Evolutionary conservation across 2,888 invertebrate species (phyloP).

Genomic region (Megamerina dolium): DNA sequence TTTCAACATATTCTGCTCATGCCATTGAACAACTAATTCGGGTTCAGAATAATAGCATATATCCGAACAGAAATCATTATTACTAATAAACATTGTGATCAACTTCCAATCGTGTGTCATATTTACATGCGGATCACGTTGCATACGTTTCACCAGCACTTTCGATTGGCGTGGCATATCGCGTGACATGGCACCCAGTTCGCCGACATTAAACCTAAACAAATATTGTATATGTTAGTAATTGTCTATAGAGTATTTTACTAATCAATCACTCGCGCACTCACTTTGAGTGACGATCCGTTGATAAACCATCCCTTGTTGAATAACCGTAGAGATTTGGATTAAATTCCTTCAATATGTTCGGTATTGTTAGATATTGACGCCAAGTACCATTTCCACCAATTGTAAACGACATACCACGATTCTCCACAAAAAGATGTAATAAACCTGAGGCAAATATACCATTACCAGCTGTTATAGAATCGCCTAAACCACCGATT

Average conservation of each 20-base stretch:
- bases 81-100: conserved; percentile 56
- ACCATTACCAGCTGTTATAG: conserved; percentile 56
- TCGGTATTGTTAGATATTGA: conserved; percentile 54
- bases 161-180: conserved; percentile 57
- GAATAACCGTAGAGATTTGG: conserved; percentile 60
- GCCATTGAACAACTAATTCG: conserved; percentile 46
- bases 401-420: conserved; percentile 51
- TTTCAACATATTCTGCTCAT: conserved; percentile 51
- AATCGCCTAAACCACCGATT: conserved; percentile 58
- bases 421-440: conserved; percentile 50
- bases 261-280: too few species aligned
- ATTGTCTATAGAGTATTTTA: too few species aligned
- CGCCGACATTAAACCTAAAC: conserved; percentile 56
- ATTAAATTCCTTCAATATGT: conserved; percentile 61
- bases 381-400: conserved; percentile 55
- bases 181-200: conserved; percentile 54
- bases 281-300: conserved; percentile 43
- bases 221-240: too few species aligned
- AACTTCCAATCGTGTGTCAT: conserved; percentile 59
- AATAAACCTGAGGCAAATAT: conserved; percentile 35
- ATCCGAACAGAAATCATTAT: conserved; percentile 58
- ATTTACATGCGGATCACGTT: conserved; percentile 53
- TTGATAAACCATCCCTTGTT: conserved; percentile 50
- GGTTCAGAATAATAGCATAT: conserved; percentile 52
- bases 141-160: conserved; percentile 53